A percentile compares a stretch with the other conserved stretches of the same genome.
These are phyloP conservation scores for Hemibagrus guttatus DNA, from an alignment of 2,797 vertebrate species.

Conservation along the genomic window DNA sequence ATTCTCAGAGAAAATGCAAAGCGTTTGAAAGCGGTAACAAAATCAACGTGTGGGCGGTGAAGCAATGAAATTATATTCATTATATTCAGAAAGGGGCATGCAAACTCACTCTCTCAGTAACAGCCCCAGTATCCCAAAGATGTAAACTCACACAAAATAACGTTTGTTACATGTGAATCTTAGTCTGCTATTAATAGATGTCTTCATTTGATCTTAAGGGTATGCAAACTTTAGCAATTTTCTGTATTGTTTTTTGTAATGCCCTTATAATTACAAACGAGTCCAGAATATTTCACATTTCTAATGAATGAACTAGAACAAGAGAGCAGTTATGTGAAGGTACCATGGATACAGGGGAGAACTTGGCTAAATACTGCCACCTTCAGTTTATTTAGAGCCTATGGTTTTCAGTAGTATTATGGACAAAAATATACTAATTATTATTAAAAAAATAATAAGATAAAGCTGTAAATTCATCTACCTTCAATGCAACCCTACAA, in stretches of 20 bases:
- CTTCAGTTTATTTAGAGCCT: neutral
- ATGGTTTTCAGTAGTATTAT: neutral
- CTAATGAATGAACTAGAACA: constrained; percentile 27
- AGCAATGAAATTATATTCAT: neutral
- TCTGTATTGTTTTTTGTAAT: neutral
- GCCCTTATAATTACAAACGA: neutral
- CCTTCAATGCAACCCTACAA: neutral
- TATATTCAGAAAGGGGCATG: neutral
- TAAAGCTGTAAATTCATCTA: neutral
- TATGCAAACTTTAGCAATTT: neutral
- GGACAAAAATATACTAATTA: neutral
- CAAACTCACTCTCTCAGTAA: neutral
- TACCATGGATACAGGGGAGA: neutral
- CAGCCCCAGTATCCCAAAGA: neutral
- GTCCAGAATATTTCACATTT: neutral
- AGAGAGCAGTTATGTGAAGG: constrained; percentile 17
- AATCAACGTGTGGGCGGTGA: neutral
- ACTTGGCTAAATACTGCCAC: constrained; percentile 35
- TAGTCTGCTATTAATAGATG: neutral
- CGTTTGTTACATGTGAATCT: neutral
- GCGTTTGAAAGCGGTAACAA: neutral
- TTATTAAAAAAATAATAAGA: neutral
- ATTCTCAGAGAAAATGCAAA: neutral
- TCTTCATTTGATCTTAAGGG: neutral
- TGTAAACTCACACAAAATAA: neutral